Conservation (phyloP, 2,113 vertebrate genomes). For the Planiliza haematocheilus region DNA sequence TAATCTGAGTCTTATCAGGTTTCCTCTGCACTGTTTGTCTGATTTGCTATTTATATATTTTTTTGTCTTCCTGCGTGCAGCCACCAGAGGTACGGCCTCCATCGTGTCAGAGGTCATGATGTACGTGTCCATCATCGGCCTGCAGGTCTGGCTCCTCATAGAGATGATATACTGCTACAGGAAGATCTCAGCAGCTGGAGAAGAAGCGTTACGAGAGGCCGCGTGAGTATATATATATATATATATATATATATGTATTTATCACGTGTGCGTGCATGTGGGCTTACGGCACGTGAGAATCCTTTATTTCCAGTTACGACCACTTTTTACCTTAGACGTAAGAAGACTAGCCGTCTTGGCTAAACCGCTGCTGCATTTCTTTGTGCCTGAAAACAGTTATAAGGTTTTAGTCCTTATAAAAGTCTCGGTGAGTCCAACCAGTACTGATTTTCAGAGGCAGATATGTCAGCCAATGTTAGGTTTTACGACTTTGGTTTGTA, state of each 20-base stretch:
- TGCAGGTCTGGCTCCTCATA: constrained; percentile 92
- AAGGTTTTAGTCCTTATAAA: constrained; percentile 11
- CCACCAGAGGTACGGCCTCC: constrained; percentile 88
- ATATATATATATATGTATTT: too few species aligned
- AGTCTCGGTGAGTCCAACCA: neutral
- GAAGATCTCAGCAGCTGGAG: constrained; percentile 89
- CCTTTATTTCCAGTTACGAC: neutral
- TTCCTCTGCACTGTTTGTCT: too few species aligned
- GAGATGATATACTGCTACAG: constrained; percentile 96
- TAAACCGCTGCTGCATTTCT: neutral
- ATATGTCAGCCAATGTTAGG: neutral
- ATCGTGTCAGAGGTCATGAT: constrained; percentile 95
- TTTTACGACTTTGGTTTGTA: neutral
- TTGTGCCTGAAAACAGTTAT: neutral
- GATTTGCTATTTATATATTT: too few species aligned
- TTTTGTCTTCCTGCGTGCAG: constrained; percentile 64
- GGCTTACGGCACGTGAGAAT: neutral
- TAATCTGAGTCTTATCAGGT: neutral
- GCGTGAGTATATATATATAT: too few species aligned
- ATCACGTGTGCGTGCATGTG: neutral
- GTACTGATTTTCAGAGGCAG: neutral
- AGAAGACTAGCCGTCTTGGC: neutral
- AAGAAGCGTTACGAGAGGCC: constrained; percentile 88
- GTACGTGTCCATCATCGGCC: constrained; percentile 92
- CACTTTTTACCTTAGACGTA: too few species aligned